Evolutionary conservation across 2,888 invertebrate genomes (phyloP).

Genomic region (Euzophera pinguis): DNA sequence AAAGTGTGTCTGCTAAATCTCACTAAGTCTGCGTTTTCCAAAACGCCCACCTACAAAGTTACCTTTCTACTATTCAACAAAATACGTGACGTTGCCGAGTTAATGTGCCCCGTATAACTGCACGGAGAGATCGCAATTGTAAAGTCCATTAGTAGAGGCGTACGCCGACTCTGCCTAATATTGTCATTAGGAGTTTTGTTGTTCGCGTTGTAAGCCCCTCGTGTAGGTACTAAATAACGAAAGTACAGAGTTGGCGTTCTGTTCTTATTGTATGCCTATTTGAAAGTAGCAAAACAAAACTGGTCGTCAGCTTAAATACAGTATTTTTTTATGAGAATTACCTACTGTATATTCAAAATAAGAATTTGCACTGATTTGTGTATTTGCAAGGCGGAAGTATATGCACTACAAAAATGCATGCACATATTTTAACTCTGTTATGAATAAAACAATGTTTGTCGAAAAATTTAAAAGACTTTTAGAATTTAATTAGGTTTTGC

Average conservation of each 20-base stretch:
- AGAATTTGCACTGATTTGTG: too few relatives aligned
- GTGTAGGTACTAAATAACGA: slow-evolving; percentile 20
- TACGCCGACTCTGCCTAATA: slow-evolving; percentile 51
- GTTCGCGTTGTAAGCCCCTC: slow-evolving; percentile 39
- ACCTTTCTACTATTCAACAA: slow-evolving; percentile 4
- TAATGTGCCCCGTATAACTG: slow-evolving; percentile 46
- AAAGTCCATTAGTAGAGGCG: slow-evolving; percentile 67
- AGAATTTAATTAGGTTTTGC: too few relatives aligned
- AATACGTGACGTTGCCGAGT: slow-evolving; percentile 22
- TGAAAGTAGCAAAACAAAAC: too few relatives aligned
- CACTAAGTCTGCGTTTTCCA: neutral
- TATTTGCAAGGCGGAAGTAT: too few relatives aligned
- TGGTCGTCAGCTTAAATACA: too few relatives aligned
- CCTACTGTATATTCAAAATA: too few relatives aligned
- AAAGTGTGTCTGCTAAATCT: too few relatives aligned
- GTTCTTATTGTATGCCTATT: neutral
- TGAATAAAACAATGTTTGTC: too few relatives aligned
- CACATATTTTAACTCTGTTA: too few relatives aligned
- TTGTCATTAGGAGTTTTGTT: slow-evolving; percentile 71
- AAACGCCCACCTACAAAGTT: neutral
- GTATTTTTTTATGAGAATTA: too few relatives aligned
- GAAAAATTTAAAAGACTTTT: too few relatives aligned
- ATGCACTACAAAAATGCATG: too few relatives aligned
- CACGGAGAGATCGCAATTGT: slow-evolving; percentile 49
- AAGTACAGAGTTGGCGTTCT: neutral